Conservation (phyloP, 2,888 invertebrate species). For the Drosophila bunnanda region DNA sequence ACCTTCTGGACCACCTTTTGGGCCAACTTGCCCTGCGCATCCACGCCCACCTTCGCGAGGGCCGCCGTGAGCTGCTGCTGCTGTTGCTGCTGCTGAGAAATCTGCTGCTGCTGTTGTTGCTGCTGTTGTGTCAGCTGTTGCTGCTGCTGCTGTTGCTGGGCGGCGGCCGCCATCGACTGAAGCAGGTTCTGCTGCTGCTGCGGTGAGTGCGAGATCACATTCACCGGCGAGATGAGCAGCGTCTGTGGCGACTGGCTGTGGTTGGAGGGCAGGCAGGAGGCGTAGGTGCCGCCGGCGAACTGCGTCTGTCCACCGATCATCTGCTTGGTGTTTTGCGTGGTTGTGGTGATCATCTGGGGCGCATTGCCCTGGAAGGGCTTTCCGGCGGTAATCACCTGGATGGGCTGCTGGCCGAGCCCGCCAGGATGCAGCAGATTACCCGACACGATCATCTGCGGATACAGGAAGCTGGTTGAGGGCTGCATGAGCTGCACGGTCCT, state of each 20-base stretch:
- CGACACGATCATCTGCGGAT: constrained; percentile 93
- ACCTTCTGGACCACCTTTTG: constrained; percentile 87
- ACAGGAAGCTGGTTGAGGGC: constrained; percentile 88
- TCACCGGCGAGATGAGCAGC: constrained; percentile 88
- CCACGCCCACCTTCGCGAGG: constrained; percentile 39
- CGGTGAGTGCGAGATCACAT: constrained; percentile 82
- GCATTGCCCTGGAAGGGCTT: constrained; percentile 94
- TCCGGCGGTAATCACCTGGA: constrained; percentile 90
- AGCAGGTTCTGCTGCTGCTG: constrained; percentile 85
- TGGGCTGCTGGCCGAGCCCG: constrained; percentile 83
- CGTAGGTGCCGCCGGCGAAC: constrained; percentile 87
- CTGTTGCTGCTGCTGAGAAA: constrained; percentile 82
- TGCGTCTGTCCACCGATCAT: constrained; percentile 86
- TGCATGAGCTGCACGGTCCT: constrained; percentile 94
- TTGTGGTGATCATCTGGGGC: constrained; percentile 93
- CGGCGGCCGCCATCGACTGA: constrained; percentile 79
- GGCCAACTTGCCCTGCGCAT: constrained; percentile 82
- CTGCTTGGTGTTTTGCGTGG: constrained; percentile 88
- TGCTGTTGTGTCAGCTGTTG: constrained; percentile 72
- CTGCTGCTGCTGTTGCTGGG: constrained; percentile 55
- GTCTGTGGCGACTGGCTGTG: constrained; percentile 92
- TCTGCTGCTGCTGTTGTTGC: constrained; percentile 74
- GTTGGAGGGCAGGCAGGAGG: constrained; percentile 88
- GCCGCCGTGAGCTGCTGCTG: constrained; percentile 57
- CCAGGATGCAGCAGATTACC: constrained; percentile 89